Evolutionary conservation across 2,797 vertebrate genomes (phyloP).

Genomic region (Galagoides demidoff): DNA sequence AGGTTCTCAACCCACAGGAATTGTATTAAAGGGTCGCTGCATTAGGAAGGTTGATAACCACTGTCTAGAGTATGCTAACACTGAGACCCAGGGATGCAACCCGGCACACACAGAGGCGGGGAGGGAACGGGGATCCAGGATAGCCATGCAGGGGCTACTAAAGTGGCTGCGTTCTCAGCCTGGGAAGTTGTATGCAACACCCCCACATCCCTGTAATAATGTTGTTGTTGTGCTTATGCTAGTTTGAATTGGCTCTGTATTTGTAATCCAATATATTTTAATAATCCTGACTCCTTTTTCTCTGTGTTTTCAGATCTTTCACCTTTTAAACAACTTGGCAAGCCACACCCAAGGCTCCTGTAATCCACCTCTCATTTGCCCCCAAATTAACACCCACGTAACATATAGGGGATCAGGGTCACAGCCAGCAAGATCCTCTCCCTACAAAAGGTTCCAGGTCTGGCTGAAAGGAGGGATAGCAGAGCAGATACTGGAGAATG

Average conservation of each 20-base stretch:
- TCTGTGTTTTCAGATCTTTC: background rate
- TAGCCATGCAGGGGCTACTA: fast-evolving
- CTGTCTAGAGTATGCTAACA: background rate
- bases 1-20: too few species aligned
- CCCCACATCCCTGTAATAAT: fast-evolving
- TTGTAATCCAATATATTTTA: background rate
- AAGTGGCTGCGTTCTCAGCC: background rate
- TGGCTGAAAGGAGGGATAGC: background rate
- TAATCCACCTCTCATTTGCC: background rate
- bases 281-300: background rate
- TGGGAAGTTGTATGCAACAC: background rate
- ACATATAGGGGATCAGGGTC: background rate
- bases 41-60: too few species aligned
- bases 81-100: background rate
- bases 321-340: background rate
- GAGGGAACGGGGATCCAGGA: background rate
- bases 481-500: too few species aligned
- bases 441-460: background rate
- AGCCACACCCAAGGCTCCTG: background rate
- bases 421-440: background rate
- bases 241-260: too few species aligned
- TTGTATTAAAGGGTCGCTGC: too few species aligned
- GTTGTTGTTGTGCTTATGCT: background rate
- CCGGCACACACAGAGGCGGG: background rate
- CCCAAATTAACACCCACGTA: background rate